Conservation (phyloP, 2,797 vertebrate genomes). For the Phylloscopus collybita region DNA sequence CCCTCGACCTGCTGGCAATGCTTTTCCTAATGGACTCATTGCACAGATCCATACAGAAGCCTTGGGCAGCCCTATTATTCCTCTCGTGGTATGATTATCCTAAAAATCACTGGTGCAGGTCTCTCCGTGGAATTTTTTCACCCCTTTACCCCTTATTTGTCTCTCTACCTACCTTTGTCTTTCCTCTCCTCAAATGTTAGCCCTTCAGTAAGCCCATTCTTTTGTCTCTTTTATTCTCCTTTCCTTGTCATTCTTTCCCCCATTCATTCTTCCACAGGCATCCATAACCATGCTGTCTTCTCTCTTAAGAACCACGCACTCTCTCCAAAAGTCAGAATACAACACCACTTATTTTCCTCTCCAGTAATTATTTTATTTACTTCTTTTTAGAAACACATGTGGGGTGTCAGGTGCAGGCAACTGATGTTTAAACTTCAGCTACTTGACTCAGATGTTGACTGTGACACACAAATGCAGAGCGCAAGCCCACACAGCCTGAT, state of each 20-base stretch:
- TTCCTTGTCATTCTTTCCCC: not conserved
- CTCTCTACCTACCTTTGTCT: not conserved
- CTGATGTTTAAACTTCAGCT: not conserved
- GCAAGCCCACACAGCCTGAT: not conserved
- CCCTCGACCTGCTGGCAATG: not conserved
- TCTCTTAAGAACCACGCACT: not conserved
- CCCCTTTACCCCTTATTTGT: not conserved
- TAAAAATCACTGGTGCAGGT: not conserved
- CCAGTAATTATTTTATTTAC: not conserved
- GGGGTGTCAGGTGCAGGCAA: not conserved
- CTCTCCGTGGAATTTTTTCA: not conserved
- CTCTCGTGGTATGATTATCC: rapidly evolving
- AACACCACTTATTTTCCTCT: not conserved
- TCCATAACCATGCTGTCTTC: not conserved
- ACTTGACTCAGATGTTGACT: not conserved
- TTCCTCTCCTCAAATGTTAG: not conserved
- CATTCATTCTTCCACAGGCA: not conserved
- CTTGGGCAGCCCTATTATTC: not conserved
- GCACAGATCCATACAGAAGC: not conserved
- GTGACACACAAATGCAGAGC: not conserved
- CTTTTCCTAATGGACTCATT: not conserved
- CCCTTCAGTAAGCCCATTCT: not conserved
- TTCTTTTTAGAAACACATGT: not conserved
- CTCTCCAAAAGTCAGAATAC: not conserved
- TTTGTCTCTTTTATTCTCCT: not conserved